A percentile compares a stretch with the other conserved stretches of the same genome.
These are phyloP conservation scores for Mastomys natalensis DNA, from an alignment of 2,113 vertebrate species.

Conservation along the genomic window DNA sequence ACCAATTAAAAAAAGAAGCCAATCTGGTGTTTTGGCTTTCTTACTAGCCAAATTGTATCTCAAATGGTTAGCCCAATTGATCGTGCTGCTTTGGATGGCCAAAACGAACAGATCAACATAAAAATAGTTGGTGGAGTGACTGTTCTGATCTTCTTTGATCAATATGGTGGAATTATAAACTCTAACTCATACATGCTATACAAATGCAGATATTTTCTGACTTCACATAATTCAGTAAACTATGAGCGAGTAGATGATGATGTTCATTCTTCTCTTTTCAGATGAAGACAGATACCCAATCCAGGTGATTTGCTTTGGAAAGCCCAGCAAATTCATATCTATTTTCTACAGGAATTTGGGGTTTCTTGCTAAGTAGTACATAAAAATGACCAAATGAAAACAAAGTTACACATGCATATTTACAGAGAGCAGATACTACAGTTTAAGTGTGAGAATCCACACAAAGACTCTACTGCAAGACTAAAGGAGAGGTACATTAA, in stretches of 20 bases:
- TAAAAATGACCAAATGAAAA: background rate
- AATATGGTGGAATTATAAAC: constrained; percentile 43
- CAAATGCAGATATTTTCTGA: constrained; percentile 59
- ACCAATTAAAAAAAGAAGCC: constrained; percentile 81
- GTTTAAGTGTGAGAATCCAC: background rate
- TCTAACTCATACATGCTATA: background rate
- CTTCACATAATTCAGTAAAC: constrained; percentile 25
- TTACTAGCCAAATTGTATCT: constrained; percentile 78
- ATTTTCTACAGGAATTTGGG: background rate
- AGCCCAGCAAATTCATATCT: background rate
- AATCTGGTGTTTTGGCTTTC: constrained; percentile 81
- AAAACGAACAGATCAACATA: constrained; percentile 74
- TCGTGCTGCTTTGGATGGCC: constrained; percentile 70
- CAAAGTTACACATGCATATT: background rate
- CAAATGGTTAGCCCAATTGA: constrained; percentile 81
- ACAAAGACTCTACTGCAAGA: background rate
- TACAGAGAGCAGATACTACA: background rate
- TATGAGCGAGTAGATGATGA: background rate
- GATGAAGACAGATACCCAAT: constrained; percentile 25
- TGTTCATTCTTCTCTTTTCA: constrained; percentile 16
- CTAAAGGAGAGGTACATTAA: background rate
- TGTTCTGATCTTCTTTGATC: constrained; percentile 47
- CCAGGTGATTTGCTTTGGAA: constrained; percentile 20
- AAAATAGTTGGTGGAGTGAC: constrained; percentile 73
- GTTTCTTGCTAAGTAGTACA: background rate